Percentiles rank a stretch among this genome's conserved stretches.
These are phyloP conservation scores for Melanotaenia pygmaea DNA, from an alignment of 2,797 vertebrate species.

Conservation along the genomic window DNA sequence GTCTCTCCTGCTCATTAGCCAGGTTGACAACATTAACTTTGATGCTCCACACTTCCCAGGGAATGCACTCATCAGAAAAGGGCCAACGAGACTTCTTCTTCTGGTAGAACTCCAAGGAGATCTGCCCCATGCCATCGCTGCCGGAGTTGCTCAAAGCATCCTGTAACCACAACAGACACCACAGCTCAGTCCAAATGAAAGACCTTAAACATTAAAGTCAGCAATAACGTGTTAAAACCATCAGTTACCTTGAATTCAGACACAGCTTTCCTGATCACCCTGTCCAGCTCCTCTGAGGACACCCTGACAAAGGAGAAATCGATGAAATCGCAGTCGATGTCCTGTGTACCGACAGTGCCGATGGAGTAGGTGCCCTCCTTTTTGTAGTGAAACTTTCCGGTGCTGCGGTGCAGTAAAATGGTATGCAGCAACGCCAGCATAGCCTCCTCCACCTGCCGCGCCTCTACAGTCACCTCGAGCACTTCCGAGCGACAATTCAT, in stretches of 20 bases:
- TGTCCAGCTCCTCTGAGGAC: slow-evolving; percentile 94
- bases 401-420: slow-evolving; percentile 94
- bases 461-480: slow-evolving; percentile 95
- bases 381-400: slow-evolving; percentile 98
- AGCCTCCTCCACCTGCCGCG: slow-evolving; percentile 95
- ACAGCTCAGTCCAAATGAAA: neutral
- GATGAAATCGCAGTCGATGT: slow-evolving; percentile 97
- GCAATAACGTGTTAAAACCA: slow-evolving; percentile 12
- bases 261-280: slow-evolving; percentile 91
- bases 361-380: slow-evolving; percentile 99
- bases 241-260: slow-evolving; percentile 91
- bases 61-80: slow-evolving; percentile 97
- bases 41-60: slow-evolving; percentile 98
- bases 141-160: slow-evolving; percentile 91
- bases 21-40: slow-evolving; percentile 97
- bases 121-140: slow-evolving; percentile 94
- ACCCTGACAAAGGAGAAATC: slow-evolving; percentile 94
- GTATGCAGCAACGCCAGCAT: slow-evolving; percentile 94
- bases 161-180: slow-evolving; percentile 71
- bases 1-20: slow-evolving; percentile 96
- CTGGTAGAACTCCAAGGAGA: slow-evolving; percentile 98
- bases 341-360: slow-evolving; percentile 94
- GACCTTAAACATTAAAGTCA: neutral
- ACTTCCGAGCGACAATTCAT: slow-evolving; percentile 99
- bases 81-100: slow-evolving; percentile 99